phyloP scores from a whole-genome alignment of 2,113 vertebrate species.

The Phrynosoma blainvillii region DNA sequence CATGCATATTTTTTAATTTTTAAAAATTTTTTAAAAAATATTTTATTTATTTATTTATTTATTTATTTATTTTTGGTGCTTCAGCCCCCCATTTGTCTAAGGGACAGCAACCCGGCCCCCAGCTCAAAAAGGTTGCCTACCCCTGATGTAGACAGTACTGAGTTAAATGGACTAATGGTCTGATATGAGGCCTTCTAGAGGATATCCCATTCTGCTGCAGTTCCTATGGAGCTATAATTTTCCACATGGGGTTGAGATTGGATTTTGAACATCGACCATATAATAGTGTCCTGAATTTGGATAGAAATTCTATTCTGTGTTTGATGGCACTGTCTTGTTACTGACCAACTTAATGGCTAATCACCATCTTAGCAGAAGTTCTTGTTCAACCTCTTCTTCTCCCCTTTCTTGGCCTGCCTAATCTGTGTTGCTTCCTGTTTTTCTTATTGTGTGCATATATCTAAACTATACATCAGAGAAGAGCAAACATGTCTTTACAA shows the following conservation, averaged over 20 bases:
- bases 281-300: not conserved
- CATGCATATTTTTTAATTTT: too few species aligned
- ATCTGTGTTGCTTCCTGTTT: conserved; percentile 54
- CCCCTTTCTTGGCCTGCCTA: conserved; percentile 12
- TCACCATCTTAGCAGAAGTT: not conserved
- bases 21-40: too few species aligned
- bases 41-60: too few species aligned
- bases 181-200: not conserved
- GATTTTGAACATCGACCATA: not conserved
- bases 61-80: too few species aligned
- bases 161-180: not conserved
- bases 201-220: not conserved
- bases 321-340: not conserved
- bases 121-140: too few species aligned
- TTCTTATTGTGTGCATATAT: conserved; percentile 68
- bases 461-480: conserved; percentile 41
- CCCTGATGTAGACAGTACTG: too few species aligned
- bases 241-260: not conserved
- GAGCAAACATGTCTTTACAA: conserved; percentile 68
- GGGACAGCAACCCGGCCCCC: too few species aligned
- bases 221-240: not conserved
- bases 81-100: too few species aligned
- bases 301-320: not conserved
- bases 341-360: not conserved
- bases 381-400: not conserved